Percentiles rank a stretch among this genome's conserved stretches.
phyloP scores from a whole-genome alignment of 2,797 vertebrate genomes.

The Myripristis murdjan region DNA sequence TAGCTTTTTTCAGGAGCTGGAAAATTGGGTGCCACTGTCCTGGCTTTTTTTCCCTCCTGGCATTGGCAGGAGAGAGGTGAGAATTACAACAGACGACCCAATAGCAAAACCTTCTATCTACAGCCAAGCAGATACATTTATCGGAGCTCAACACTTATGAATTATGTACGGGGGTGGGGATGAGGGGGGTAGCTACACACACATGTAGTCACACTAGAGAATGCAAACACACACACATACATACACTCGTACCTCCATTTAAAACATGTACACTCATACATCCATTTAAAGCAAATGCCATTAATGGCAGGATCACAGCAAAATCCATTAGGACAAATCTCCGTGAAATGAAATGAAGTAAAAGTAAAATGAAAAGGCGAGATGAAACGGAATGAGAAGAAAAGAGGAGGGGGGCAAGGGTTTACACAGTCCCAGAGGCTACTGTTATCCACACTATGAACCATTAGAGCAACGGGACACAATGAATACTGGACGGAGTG shows the following conservation, averaged over 20 bases:
- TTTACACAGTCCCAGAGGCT: slow-evolving; percentile 60
- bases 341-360: slow-evolving; percentile 82
- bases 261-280: slow-evolving; percentile 11
- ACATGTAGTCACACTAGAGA: neutral
- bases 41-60: slow-evolving; percentile 17
- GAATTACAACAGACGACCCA: slow-evolving; percentile 61
- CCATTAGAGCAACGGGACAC: slow-evolving; percentile 63
- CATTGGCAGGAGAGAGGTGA: slow-evolving; percentile 37
- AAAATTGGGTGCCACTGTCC: slow-evolving; percentile 74
- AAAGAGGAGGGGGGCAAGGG: slow-evolving; percentile 38
- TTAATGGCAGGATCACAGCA: slow-evolving; percentile 72
- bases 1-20: slow-evolving; percentile 66
- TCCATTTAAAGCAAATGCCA: slow-evolving; percentile 74
- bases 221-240: neutral
- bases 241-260: neutral
- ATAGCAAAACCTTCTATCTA: slow-evolving; percentile 65
- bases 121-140: slow-evolving; percentile 72
- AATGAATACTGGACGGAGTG: slow-evolving; percentile 53
- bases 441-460: slow-evolving; percentile 64
- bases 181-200: slow-evolving; percentile 34
- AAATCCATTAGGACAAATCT: slow-evolving; percentile 84
- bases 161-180: slow-evolving; percentile 73
- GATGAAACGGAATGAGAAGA: slow-evolving; percentile 69
- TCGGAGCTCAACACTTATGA: slow-evolving; percentile 75
- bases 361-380: slow-evolving; percentile 72